Evolutionary conservation across 2,888 invertebrate species (phyloP).

Genomic region (Rhagonycha fulva): DNA sequence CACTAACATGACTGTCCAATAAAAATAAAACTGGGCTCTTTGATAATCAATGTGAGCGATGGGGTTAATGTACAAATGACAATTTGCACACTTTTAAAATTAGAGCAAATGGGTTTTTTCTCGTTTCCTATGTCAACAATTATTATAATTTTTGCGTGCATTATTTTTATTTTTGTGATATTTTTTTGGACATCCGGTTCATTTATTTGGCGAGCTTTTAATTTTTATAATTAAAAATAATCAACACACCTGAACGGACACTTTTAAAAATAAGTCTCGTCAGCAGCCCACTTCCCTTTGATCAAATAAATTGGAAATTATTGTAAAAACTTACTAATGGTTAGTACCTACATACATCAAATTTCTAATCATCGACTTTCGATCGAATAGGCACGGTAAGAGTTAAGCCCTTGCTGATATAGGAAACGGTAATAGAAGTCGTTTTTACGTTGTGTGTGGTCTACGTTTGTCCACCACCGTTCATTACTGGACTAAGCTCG

Average conservation of each 20-base stretch:
- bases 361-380: neutral
- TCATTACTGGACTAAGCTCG: neutral
- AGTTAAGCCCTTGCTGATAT: constrained; percentile 10
- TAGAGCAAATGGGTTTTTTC: neutral
- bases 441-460: constrained; percentile 32
- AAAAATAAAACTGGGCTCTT: constrained; percentile 23
- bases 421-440: constrained; percentile 18
- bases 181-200: neutral
- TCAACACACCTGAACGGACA: neutral
- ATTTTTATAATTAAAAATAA: no score
- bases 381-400: constrained; percentile 1
- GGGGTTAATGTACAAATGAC: neutral
- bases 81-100: neutral
- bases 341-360: neutral
- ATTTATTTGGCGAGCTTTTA: no score
- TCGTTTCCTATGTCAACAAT: neutral
- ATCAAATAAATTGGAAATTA: neutral
- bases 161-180: neutral
- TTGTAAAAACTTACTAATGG: neutral
- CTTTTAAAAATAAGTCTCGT: neutral
- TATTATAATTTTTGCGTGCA: neutral
- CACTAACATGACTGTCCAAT: constrained; percentile 23
- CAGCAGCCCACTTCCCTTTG: neutral
- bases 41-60: constrained; percentile 20
- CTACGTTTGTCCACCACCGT: constrained; percentile 17